Percentiles rank a stretch among this genome's conserved stretches.
These are phyloP conservation scores for Aeoliscus strigatus DNA, from an alignment of 2,797 vertebrate genomes.

Conservation along the genomic window DNA sequence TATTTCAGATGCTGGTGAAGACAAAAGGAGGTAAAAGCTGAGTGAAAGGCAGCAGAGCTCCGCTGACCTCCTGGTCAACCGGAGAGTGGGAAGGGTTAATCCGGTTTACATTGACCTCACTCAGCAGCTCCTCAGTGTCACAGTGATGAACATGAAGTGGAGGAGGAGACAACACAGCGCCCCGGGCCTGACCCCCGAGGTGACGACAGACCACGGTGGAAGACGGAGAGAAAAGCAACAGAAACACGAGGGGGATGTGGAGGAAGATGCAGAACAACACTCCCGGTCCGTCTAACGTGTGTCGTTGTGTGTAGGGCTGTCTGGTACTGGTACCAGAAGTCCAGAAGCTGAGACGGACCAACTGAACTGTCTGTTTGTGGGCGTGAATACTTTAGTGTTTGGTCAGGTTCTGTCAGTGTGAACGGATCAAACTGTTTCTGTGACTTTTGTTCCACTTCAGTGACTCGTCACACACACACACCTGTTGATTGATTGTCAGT, in stretches of 20 bases:
- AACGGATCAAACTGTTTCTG: too few species aligned
- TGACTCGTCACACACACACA: too few species aligned
- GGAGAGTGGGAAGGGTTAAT: conserved; percentile 63
- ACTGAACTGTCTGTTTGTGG: too few species aligned
- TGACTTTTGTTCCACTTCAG: too few species aligned
- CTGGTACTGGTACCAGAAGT: too few species aligned
- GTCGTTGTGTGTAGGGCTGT: too few species aligned
- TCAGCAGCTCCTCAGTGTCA: conserved; percentile 52
- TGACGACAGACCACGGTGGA: conserved; percentile 25
- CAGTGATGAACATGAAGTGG: conserved; percentile 42
- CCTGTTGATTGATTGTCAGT: too few species aligned
- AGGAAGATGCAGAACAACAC: conserved; percentile 3
- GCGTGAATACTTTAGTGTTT: too few species aligned
- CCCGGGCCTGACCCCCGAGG: conserved; percentile 35
- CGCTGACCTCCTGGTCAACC: conserved; percentile 58
- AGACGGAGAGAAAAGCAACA: not conserved
- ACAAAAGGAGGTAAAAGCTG: conserved; percentile 56
- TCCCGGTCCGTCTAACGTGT: too few species aligned
- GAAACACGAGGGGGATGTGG: not conserved
- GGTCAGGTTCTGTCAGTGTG: too few species aligned
- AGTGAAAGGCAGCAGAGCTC: conserved; percentile 31
- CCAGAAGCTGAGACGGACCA: too few species aligned
- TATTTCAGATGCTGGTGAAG: conserved; percentile 48
- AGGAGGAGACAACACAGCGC: conserved; percentile 28
- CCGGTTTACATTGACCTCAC: conserved; percentile 54